Evolutionary conservation across 2,797 vertebrate species (phyloP).

Genomic region (Oceanodroma leucorhoa): DNA sequence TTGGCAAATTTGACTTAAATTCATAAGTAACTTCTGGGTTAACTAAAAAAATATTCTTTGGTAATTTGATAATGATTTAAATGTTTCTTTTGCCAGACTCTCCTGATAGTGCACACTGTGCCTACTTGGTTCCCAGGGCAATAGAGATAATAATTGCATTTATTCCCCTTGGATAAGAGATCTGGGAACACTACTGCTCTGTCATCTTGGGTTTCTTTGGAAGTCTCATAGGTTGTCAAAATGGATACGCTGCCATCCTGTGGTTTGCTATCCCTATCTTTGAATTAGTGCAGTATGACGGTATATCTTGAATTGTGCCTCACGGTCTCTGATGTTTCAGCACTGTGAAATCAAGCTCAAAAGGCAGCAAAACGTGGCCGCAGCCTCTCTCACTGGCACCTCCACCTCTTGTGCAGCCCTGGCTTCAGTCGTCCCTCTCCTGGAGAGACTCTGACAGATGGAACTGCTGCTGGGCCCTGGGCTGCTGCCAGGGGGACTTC

Average conservation of each 20-base stretch:
- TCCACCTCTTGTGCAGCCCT: background rate
- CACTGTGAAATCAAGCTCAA: background rate
- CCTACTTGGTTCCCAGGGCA: background rate
- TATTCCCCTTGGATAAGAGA: background rate
- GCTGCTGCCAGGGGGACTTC: slow-evolving; percentile 12
- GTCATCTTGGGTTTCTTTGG: background rate
- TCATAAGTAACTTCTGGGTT: background rate
- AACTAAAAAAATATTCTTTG: background rate
- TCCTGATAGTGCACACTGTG: background rate
- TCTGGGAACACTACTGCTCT: background rate
- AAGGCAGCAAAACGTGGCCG: accelerated
- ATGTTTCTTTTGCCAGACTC: background rate
- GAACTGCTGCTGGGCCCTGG: background rate
- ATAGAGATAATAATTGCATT: background rate
- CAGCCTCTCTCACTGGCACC: background rate
- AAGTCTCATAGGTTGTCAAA: background rate
- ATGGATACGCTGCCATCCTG: accelerated
- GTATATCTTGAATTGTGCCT: background rate
- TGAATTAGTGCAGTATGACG: background rate
- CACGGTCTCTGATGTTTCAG: background rate
- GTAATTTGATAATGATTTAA: background rate
- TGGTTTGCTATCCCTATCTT: background rate
- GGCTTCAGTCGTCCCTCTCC: background rate
- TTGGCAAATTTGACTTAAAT: background rate
- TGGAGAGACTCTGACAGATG: background rate